Base-by-base conservation (phyloP, 35 echinoderm and acorn worm species). In the Stichopus chloronotus region DNA sequence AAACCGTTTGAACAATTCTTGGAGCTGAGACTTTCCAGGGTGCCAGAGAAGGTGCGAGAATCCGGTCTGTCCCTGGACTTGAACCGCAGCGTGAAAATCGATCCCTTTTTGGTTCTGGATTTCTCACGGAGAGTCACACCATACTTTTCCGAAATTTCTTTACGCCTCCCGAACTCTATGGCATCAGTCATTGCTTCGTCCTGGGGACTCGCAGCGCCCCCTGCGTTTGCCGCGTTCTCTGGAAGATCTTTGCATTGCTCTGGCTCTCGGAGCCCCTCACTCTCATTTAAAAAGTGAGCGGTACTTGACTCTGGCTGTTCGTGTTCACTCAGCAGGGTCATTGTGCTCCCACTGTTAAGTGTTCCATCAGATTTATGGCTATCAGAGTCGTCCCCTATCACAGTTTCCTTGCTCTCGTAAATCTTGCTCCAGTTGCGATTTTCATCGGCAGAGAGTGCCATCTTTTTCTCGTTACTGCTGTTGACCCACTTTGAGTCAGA, bases 391-490 rank as follows among this genome's bases (percentile, higher is more conserved):
- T 58, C 56, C 7, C 86, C 86, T 25, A 88, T 88, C 12, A 72
- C 13, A 5, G 87, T 89, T 63, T 89, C 87, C 21, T 89, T 89
- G 60, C 87, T 71, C 23, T 89, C 87, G 10, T 71, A 72, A 89
- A 89, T 89, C 55, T 89, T 89, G 61, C 57, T 89, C 87, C 87
- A 89, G 59, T 89, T 89, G 14, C 59, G 20, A 71, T 89, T 89
- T 25, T 89, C 87, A 52, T 89, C 82, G 7, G 82, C 30, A 58
- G 87, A 9, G 55, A 89, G 14, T 20, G 83, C 17, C 20, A 13
- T 17, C 52, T 2, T 16, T 58, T 54, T 20, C 58, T 52, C 25
- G 53, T 25, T 88, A 13, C 52, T 7, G 20, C 58, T 25, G 56
- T 19, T 5, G 25, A 13, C 54, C 61, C 52, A 57, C 56, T 13